These are phyloP conservation scores for Rosalia funebris DNA, from an alignment of 2,888 invertebrate genomes.

Conservation along the genomic window DNA sequence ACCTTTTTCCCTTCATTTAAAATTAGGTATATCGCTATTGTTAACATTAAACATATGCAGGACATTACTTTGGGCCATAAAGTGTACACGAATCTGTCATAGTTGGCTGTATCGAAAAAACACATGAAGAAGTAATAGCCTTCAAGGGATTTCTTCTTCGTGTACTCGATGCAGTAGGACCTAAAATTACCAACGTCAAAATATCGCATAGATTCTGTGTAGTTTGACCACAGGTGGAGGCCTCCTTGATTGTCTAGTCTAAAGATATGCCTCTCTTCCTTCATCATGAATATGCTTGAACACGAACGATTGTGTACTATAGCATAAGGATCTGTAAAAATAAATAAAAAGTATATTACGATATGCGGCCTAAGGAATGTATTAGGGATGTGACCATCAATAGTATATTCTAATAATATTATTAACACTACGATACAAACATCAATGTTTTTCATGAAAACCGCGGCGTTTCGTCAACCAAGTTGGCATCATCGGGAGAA, in stretches of 20 bases:
- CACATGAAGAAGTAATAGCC: constrained; percentile 40
- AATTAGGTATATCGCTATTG: constrained; percentile 46
- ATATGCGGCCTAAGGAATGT: no score
- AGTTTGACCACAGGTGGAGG: constrained; percentile 34
- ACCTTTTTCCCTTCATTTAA: constrained; percentile 48
- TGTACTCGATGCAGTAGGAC: constrained; percentile 48
- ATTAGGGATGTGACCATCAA: no score
- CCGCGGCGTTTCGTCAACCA: no score
- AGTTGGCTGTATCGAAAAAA: constrained; percentile 17
- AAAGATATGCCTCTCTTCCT: constrained; percentile 33
- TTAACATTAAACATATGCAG: constrained; percentile 44
- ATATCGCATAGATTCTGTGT: constrained; percentile 16
- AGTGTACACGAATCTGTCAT: constrained; percentile 43
- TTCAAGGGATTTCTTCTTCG: constrained; percentile 22
- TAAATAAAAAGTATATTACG: not conserved
- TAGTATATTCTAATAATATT: no score
- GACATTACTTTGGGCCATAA: constrained; percentile 49
- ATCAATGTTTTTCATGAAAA: no score
- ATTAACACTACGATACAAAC: no score
- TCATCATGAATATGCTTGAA: constrained; percentile 31
- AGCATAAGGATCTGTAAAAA: constrained; percentile 44
- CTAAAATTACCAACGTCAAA: constrained; percentile 26
- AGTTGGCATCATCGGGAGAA: no score
- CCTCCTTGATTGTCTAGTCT: constrained; percentile 37
- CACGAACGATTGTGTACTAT: constrained; percentile 43